A percentile compares a stretch with the other conserved stretches of the same genome.
phyloP scores from a whole-genome alignment of 2,113 vertebrate species.

The Crotalus tigris region DNA sequence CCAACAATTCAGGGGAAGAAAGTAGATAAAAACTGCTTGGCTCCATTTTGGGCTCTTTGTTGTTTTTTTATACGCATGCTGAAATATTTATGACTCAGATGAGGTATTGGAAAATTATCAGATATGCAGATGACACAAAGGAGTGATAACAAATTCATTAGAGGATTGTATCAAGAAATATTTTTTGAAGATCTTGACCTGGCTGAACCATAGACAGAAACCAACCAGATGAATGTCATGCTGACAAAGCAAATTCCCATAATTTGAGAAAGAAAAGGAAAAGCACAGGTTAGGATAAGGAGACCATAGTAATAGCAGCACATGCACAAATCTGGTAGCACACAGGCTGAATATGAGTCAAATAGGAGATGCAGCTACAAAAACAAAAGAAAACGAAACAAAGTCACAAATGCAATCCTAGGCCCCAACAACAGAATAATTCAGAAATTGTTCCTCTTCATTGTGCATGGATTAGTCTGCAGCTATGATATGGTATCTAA shows the following conservation, averaged over 20 bases:
- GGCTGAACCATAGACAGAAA: not conserved
- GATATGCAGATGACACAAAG: not conserved
- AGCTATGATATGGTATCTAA: not conserved
- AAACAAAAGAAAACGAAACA: not conserved
- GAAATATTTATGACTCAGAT: not conserved
- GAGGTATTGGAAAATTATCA: not conserved
- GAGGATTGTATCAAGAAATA: not conserved
- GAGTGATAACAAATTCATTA: not conserved
- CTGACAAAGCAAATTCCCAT: not conserved
- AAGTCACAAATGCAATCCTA: not conserved
- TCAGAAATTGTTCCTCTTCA: not conserved
- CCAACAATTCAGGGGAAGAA: constrained; percentile 18
- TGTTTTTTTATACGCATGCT: not conserved
- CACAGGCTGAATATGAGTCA: not conserved
- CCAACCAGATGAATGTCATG: not conserved
- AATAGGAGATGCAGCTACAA: not conserved
- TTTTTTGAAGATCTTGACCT: not conserved
- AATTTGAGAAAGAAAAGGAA: not conserved
- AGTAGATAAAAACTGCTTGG: constrained; percentile 39
- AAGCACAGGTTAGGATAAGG: not conserved
- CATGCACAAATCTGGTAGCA: not conserved
- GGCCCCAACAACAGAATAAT: not conserved
- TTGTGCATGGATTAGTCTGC: not conserved
- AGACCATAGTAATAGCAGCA: not conserved
- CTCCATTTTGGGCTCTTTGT: not conserved